Conservation (phyloP, 2,113 vertebrate species). For the Menidia beryllina region DNA sequence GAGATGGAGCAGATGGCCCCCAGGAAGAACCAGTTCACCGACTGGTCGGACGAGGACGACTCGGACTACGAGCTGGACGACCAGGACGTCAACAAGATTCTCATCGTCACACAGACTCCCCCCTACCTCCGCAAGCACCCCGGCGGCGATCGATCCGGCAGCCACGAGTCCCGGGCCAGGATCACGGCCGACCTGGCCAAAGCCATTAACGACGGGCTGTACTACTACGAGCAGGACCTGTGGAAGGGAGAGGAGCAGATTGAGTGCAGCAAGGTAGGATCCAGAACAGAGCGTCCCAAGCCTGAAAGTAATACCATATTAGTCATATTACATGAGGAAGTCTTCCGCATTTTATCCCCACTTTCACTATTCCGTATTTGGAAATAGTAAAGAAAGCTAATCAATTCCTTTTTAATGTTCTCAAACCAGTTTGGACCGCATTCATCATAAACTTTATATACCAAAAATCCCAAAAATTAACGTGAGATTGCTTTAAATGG, state of each 20-base stretch:
- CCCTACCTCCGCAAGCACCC: conserved; percentile 94
- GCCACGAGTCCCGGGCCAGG: conserved; percentile 93
- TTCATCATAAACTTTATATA: no score
- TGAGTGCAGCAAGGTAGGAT: conserved; percentile 91
- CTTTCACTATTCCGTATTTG: no score
- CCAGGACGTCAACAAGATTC: conserved; percentile 96
- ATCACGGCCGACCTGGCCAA: conserved; percentile 93
- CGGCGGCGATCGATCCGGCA: conserved; percentile 92
- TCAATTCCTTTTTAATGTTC: no score
- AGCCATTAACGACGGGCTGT: conserved; percentile 97
- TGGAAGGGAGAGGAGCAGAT: conserved; percentile 86
- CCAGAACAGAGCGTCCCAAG: no score
- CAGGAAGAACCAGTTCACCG: conserved; percentile 94
- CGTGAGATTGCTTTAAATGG: no score
- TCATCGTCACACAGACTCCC: conserved; percentile 96
- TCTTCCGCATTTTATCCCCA: no score
- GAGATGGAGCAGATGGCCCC: conserved; percentile 98
- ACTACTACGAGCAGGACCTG: conserved; percentile 97
- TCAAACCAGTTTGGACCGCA: no score
- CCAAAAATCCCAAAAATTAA: no score
- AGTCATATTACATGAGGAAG: no score
- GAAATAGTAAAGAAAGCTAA: no score
- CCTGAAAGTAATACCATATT: no score
- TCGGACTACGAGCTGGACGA: conserved; percentile 96
- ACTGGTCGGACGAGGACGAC: conserved; percentile 97